Base-by-base conservation (phyloP, 2,113 vertebrate species). In the Coregonus clupeaformis region DNA sequence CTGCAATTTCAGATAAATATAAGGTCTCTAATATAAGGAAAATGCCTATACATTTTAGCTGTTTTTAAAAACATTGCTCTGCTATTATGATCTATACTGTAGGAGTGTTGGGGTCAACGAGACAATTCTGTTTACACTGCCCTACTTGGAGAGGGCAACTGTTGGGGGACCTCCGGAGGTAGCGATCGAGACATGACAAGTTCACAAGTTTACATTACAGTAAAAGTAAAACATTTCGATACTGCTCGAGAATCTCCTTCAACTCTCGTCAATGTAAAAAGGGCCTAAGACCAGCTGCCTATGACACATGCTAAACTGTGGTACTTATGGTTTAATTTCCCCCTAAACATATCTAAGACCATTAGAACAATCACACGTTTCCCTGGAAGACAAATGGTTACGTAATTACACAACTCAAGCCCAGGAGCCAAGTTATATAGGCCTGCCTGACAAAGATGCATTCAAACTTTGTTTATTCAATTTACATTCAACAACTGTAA, bases 401-500 rank as follows among this genome's bases (percentile, higher is more conserved):
- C 7, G 7, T 22, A 24, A 22, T 9, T 22, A 22, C 20, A 60
- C n/a, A 24, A 11, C n/a, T 60, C 57, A 60, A 60, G 57, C 57
- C n/a, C n/a, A 60, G n/a, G 20, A 60, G n/a, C 57, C 49, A 52
- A n/a, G 57, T 60, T 16, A 22, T 60, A 60, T 22, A 24, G n/a
- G n/a, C 20, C 18, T 9, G n/a, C 36, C 9, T 42, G 36, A 42
- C 36, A 42, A 42, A 11, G 36, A 42, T 9, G 36, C 57, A 60
- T 7, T 60, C 57, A 13, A 55, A n/a, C 57, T 24, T 9, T 60
- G 79, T 72, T 74, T 74, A 77, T 79, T 81, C 79, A 75, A 36
- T 6, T 69, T 42, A 36, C 59, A 67, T 62, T 77, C 80, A 77
- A 77, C 69, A 71, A 71, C 59, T 47, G 63, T 45, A 76, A 82